Percentiles rank a stretch among this genome's conserved stretches.
These are phyloP conservation scores for Protodeltote pygarga DNA, from an alignment of 2,888 invertebrate species.

Conservation along the genomic window DNA sequence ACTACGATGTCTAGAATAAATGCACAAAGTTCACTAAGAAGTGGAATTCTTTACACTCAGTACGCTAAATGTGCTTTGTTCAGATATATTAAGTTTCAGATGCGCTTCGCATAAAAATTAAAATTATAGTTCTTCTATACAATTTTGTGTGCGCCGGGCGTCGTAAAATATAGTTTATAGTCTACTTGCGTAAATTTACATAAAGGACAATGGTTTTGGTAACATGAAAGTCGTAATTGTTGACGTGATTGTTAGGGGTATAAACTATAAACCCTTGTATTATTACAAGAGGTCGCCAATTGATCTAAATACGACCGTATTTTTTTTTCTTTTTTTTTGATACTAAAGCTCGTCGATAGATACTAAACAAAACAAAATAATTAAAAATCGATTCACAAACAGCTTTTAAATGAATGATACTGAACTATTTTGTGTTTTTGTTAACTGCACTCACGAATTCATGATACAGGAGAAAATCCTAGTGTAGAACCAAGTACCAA, in stretches of 20 bases:
- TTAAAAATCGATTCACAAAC: too few relatives aligned
- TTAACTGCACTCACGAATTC: too few relatives aligned
- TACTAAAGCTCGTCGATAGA: too few relatives aligned
- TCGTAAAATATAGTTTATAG: slow-evolving; percentile 28
- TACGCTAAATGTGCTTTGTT: slow-evolving; percentile 28
- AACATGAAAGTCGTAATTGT: too few relatives aligned
- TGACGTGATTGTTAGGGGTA: slow-evolving; percentile 23
- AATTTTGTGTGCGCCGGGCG: slow-evolving; percentile 40
- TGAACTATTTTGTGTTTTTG: too few relatives aligned
- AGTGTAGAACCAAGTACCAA: too few relatives aligned
- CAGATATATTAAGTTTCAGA: slow-evolving; percentile 10
- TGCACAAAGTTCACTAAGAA: slow-evolving; percentile 61
- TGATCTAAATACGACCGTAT: too few relatives aligned
- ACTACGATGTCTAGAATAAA: slow-evolving; percentile 65
- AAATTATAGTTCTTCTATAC: slow-evolving; percentile 28
- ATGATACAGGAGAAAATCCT: too few relatives aligned
- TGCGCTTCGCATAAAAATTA: slow-evolving; percentile 16
- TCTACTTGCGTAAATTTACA: slow-evolving; percentile 30
- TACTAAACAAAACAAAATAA: too few relatives aligned
- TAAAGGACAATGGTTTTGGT: slow-evolving; percentile 37
- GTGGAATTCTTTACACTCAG: slow-evolving; percentile 57
- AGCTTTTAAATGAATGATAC: too few relatives aligned
- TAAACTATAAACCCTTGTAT: slow-evolving; percentile 16
- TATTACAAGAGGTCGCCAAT: too few relatives aligned
- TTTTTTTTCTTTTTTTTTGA: too few relatives aligned